A percentile compares a stretch with the other conserved stretches of the same genome.
Conservation (phyloP, 53 echinoderm and acorn worm genomes). For the Luidia sarsii region DNA sequence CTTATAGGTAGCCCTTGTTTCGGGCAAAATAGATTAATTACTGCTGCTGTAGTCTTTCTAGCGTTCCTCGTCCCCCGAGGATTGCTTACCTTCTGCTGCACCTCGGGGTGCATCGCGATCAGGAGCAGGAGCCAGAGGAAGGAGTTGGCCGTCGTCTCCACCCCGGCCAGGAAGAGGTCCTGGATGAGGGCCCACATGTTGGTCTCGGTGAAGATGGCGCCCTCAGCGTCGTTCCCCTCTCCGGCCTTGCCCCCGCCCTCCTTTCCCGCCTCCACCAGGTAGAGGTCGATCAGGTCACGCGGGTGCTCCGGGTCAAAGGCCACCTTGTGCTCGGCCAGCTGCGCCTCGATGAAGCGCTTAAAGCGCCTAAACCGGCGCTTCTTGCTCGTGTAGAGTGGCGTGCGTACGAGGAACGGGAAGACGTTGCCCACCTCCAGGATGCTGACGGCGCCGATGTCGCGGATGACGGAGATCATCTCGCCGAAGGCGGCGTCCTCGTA, state of each 20-base stretch:
- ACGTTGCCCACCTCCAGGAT: neutral
- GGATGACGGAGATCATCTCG: neutral
- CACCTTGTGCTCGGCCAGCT: neutral
- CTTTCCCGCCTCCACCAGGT: neutral
- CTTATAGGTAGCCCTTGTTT: too few species aligned
- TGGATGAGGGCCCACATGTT: neutral
- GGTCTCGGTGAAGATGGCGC: neutral
- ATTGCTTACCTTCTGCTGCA: neutral
- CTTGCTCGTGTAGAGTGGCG: neutral
- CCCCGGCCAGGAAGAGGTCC: neutral
- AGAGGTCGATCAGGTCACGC: constrained; percentile 4
- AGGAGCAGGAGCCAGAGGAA: neutral
- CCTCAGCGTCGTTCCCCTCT: neutral
- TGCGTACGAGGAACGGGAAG: neutral
- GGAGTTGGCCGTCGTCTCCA: neutral
- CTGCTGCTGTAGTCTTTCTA: too few species aligned
- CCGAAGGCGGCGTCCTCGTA: constrained; percentile 24
- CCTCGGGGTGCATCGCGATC: neutral
- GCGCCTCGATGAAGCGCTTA: neutral
- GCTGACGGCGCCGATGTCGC: neutral
- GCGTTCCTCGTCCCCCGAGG: too few species aligned
- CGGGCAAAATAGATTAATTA: too few species aligned
- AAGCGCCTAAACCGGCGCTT: neutral
- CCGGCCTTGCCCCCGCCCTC: neutral
- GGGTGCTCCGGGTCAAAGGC: neutral